Conservation (phyloP, 2,113 vertebrate species). For the Baryphthengus martii region DNA sequence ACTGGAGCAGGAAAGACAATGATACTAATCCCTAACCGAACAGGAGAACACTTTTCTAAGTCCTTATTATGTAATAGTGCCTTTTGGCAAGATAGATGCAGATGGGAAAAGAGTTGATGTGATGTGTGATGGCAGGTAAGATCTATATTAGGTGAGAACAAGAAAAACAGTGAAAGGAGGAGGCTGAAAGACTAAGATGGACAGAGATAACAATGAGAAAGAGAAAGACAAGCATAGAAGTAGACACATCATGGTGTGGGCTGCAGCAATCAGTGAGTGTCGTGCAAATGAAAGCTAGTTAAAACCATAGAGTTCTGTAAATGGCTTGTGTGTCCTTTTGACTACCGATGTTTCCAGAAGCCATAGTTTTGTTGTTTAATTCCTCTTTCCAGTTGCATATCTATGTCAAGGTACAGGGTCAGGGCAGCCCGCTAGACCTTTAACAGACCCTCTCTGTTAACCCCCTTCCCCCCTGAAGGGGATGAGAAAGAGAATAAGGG, state of each 20-base stretch:
- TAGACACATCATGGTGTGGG: not conserved
- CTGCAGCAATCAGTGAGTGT: not conserved
- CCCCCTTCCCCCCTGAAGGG: no score
- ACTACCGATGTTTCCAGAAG: not conserved
- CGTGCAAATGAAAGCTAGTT: not conserved
- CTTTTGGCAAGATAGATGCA: not conserved
- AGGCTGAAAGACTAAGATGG: not conserved
- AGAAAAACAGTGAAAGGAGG: not conserved
- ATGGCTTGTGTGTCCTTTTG: not conserved
- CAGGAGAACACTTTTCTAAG: not conserved
- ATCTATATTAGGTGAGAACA: not conserved
- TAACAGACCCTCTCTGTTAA: no score
- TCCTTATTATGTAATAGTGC: not conserved
- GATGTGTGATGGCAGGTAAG: not conserved
- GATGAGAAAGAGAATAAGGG: no score
- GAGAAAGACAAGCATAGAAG: not conserved
- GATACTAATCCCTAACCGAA: fast-evolving
- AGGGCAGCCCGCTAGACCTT: no score
- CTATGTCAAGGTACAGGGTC: no score
- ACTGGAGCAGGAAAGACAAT: no score
- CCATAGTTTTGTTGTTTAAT: not conserved
- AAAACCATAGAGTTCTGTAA: not conserved
- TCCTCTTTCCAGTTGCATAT: not conserved
- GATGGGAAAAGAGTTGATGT: not conserved
- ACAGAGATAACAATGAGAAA: not conserved